Percentiles rank a stretch among this genome's conserved stretches.
phyloP scores from a whole-genome alignment of 2,888 invertebrate species.

The Melanchra persicariae region DNA sequence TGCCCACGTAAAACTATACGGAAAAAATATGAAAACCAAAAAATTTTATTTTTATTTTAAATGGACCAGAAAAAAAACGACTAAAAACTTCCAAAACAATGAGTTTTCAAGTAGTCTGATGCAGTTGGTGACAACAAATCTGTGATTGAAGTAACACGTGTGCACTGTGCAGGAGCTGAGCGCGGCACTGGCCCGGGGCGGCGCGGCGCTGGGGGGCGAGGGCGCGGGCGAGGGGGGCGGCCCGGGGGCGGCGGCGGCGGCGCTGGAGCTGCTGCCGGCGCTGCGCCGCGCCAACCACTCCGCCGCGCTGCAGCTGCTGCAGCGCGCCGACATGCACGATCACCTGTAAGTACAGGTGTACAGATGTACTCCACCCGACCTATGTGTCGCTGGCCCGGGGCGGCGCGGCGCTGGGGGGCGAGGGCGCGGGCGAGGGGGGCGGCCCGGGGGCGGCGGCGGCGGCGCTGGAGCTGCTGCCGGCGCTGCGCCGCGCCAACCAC shows the following conservation, averaged over 20 bases:
- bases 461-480: slow-evolving; percentile 67
- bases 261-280: slow-evolving; percentile 67
- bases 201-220: slow-evolving; percentile 56
- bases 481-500: slow-evolving; percentile 53
- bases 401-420: slow-evolving; percentile 53
- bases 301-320: slow-evolving; percentile 47
- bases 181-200: slow-evolving; percentile 28
- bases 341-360: slow-evolving; percentile 29
- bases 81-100: too few species aligned
- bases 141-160: too few species aligned
- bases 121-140: too few species aligned
- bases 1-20: too few species aligned
- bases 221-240: slow-evolving; percentile 58
- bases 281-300: slow-evolving; percentile 51
- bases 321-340: slow-evolving; percentile 26
- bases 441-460: slow-evolving; percentile 39
- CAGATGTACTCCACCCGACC: too few species aligned
- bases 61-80: too few species aligned
- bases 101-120: too few species aligned
- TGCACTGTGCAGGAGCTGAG: slow-evolving; percentile 33
- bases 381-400: slow-evolving; percentile 33
- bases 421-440: slow-evolving; percentile 57
- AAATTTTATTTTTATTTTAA: too few species aligned
- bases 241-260: slow-evolving; percentile 39
- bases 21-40: too few species aligned